Percentiles rank a stretch among this genome's conserved stretches.
Evolutionary conservation across 2,888 invertebrate species (phyloP).

Genomic region (Galerucella nymphaeae): DNA sequence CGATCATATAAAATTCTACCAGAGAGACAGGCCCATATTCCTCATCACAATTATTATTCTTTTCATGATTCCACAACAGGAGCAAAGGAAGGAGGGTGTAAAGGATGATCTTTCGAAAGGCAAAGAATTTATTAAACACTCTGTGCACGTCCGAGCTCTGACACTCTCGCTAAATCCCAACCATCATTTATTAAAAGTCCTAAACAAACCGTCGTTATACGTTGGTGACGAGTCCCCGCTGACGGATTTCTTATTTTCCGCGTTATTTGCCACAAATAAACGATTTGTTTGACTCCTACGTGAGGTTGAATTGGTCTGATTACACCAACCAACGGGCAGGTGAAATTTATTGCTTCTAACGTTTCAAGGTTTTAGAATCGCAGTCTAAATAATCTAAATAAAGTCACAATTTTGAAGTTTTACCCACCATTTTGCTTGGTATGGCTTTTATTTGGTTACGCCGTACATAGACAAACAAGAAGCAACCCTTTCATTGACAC

Average conservation of each 20-base stretch:
- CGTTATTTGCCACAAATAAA: slow-evolving; percentile 32
- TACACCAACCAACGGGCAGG: neutral
- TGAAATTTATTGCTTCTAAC: neutral
- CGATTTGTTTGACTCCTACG: slow-evolving; percentile 29
- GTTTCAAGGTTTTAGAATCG: neutral
- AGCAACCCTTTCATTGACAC: too few species aligned
- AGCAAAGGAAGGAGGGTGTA: slow-evolving; percentile 22
- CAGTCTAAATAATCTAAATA: neutral
- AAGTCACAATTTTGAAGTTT: neutral
- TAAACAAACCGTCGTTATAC: slow-evolving; percentile 41
- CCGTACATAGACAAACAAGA: too few species aligned
- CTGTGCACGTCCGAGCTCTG: slow-evolving; percentile 41
- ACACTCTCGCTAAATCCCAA: slow-evolving; percentile 43
- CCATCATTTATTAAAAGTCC: slow-evolving; percentile 46
- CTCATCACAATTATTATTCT: slow-evolving; percentile 41
- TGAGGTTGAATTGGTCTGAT: slow-evolving; percentile 8
- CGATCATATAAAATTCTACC: slow-evolving; percentile 39
- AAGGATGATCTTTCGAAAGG: slow-evolving; percentile 40
- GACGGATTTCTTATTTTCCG: slow-evolving; percentile 34
- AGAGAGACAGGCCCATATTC: slow-evolving; percentile 34
- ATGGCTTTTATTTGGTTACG: too few species aligned
- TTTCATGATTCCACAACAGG: slow-evolving; percentile 29
- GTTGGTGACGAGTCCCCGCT: slow-evolving; percentile 22
- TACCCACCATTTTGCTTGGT: too few species aligned
- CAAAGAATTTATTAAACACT: slow-evolving; percentile 40